phyloP scores from a whole-genome alignment of 2,113 vertebrate genomes.

The Xenus cinereus region DNA sequence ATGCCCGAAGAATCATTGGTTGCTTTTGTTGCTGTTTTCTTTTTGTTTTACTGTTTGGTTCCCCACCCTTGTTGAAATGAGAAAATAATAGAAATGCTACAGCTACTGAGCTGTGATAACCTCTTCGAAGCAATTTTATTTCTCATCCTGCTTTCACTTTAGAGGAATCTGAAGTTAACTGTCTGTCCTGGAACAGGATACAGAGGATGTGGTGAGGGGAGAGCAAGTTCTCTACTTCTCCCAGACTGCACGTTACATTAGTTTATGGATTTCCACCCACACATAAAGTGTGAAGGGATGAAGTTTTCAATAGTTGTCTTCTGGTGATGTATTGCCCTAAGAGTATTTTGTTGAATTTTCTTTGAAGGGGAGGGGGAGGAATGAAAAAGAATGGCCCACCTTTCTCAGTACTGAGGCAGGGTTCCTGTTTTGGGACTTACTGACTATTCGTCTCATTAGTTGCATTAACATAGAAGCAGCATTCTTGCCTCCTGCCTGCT shows the following conservation, averaged over 20 bases:
- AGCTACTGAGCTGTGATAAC: background rate
- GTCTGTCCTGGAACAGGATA: background rate
- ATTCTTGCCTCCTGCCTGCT: background rate
- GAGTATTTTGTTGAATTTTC: background rate
- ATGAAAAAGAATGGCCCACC: background rate
- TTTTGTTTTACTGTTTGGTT: background rate
- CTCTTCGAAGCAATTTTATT: background rate
- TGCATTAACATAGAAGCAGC: background rate
- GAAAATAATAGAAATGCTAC: background rate
- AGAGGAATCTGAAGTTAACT: background rate
- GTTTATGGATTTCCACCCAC: background rate
- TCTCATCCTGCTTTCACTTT: background rate
- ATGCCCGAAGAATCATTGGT: background rate
- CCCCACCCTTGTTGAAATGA: background rate
- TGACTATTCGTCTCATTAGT: background rate
- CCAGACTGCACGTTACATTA: background rate
- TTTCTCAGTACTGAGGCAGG: background rate
- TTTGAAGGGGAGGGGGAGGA: background rate
- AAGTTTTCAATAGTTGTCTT: background rate
- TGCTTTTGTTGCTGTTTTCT: background rate
- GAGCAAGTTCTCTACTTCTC: background rate
- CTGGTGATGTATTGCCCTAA: background rate
- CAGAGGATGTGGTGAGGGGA: background rate
- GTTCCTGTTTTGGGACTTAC: background rate
- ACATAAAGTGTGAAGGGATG: background rate